phyloP scores from a whole-genome alignment of 2,113 vertebrate genomes.

The Eidolon helvum region DNA sequence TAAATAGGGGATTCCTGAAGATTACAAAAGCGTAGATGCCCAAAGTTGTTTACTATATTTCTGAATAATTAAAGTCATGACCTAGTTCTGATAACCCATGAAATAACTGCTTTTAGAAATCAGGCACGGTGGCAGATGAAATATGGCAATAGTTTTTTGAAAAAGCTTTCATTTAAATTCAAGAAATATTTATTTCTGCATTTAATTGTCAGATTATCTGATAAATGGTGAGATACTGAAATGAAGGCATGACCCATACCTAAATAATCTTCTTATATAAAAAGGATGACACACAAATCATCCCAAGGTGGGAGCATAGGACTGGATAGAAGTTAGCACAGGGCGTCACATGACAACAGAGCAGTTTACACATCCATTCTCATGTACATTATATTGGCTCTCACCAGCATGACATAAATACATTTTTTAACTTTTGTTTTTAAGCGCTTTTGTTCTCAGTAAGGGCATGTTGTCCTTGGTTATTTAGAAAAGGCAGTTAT shows the following conservation, averaged over 20 bases:
- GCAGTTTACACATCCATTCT: background rate
- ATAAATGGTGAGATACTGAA: background rate
- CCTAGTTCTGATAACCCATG: background rate
- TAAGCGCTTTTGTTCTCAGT: background rate
- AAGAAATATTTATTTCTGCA: background rate
- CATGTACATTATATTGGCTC: background rate
- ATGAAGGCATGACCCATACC: background rate
- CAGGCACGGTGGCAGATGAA: background rate
- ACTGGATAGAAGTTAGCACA: too few species aligned
- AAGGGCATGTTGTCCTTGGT: background rate
- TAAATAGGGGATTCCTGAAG: background rate
- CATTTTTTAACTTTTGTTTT: background rate
- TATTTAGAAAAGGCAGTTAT: background rate
- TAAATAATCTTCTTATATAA: background rate
- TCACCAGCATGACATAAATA: background rate
- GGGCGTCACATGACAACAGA: accelerated
- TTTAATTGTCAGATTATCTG: background rate
- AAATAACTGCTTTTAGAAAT: background rate
- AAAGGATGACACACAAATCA: background rate
- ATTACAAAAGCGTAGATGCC: background rate
- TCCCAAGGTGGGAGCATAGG: background rate
- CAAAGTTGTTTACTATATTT: background rate
- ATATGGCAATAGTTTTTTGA: background rate
- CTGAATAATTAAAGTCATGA: background rate
- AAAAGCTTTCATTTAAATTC: background rate